Conservation (phyloP, 1,140 invertebrate species). For the Drosophila sp. region DNA sequence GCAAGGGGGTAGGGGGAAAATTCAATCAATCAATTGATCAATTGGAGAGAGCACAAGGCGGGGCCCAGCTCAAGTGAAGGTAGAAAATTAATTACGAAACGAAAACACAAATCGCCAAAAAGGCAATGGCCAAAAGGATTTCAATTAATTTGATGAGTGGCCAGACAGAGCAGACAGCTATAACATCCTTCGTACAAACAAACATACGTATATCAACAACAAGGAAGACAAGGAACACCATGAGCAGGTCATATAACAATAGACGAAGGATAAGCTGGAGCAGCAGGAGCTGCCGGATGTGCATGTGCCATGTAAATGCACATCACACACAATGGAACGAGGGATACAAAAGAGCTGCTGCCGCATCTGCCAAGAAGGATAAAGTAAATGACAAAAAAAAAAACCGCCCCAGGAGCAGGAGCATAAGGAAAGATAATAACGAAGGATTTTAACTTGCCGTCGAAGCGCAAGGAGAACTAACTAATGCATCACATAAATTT, state of each 20-base stretch:
- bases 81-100: slow-evolving; percentile 59
- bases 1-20: slow-evolving; percentile 23
- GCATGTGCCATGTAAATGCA: slow-evolving; percentile 53
- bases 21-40: slow-evolving; percentile 64
- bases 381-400: slow-evolving; percentile 65
- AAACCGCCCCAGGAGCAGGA: slow-evolving; percentile 34
- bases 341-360: slow-evolving; percentile 14
- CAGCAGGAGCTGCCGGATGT: slow-evolving; percentile 6
- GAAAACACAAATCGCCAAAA: slow-evolving; percentile 45
- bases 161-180: slow-evolving; percentile 19
- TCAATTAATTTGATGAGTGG: slow-evolving; percentile 74
- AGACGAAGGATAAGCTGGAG: neutral
- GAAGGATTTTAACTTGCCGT: slow-evolving; percentile 7
- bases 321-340: slow-evolving; percentile 45
- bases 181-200: slow-evolving; percentile 33
- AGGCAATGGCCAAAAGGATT: slow-evolving; percentile 41
- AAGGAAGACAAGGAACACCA: neutral
- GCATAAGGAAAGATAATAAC: slow-evolving; percentile 16
- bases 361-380: neutral
- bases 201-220: neutral
- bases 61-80: slow-evolving; percentile 24
- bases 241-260: slow-evolving; percentile 39
- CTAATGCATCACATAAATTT: slow-evolving; percentile 55
- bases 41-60: slow-evolving; percentile 27
- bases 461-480: slow-evolving; percentile 12